Conservation (phyloP, 2,888 invertebrate genomes). For the Proisotoma minuta region DNA sequence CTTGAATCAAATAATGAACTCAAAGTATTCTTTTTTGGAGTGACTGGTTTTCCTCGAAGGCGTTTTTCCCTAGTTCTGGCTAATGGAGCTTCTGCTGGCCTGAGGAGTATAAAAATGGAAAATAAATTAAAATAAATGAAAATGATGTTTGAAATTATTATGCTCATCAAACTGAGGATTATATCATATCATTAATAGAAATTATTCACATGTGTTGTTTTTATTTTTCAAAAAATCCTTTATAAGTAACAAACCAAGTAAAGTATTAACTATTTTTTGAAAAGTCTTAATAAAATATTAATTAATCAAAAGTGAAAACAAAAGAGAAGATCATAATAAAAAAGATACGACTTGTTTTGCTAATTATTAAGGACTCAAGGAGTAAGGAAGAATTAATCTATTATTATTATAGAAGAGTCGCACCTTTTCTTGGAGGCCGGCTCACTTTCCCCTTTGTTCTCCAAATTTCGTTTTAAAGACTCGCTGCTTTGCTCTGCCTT, state of each 20-base stretch:
- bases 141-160: neutral
- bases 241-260: too few species aligned
- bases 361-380: too few species aligned
- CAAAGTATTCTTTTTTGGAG: neutral
- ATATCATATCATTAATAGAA: too few species aligned
- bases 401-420: too few species aligned
- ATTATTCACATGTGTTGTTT: too few species aligned
- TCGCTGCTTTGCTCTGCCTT: neutral
- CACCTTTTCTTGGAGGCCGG: conserved; percentile 30
- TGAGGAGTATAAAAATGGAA: conserved; percentile 5
- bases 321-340: too few species aligned
- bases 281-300: too few species aligned
- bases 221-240: too few species aligned
- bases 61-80: neutral
- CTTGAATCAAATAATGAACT: conserved; percentile 11
- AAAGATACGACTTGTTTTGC: too few species aligned
- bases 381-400: neutral
- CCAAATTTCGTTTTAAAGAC: conserved; percentile 3
- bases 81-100: conserved; percentile 19
- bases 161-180: too few species aligned
- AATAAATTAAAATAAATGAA: neutral
- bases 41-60: neutral
- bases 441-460: conserved; percentile 1
- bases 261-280: too few species aligned
- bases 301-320: too few species aligned